A percentile compares a stretch with the other conserved stretches of the same genome.
These are phyloP conservation scores for Drosophila rhopaloa DNA, from an alignment of 1,140 invertebrate species.

Conservation along the genomic window DNA sequence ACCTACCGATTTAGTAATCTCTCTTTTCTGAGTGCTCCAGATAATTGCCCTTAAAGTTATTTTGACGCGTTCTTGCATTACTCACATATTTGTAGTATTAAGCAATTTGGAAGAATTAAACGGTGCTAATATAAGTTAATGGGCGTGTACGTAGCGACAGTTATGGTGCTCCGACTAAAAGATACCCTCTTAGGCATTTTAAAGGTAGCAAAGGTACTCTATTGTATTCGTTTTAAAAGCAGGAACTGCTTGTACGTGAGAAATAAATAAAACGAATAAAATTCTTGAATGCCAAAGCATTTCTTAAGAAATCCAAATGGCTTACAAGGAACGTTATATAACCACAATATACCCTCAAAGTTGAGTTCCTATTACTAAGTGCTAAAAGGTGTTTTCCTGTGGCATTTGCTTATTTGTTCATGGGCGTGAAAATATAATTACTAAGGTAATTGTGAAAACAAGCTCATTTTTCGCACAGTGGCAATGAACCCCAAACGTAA, in stretches of 20 bases:
- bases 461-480: slow-evolving; percentile 17
- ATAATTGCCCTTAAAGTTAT: slow-evolving; percentile 19
- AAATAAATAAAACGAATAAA: background rate
- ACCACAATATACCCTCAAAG: background rate
- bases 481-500: slow-evolving; percentile 40
- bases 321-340: background rate
- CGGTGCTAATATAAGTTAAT: slow-evolving; percentile 20
- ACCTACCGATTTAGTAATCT: too few relatives aligned
- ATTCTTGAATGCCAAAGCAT: too few relatives aligned
- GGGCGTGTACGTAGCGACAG: background rate
- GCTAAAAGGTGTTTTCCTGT: slow-evolving; percentile 18
- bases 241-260: background rate
- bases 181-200: background rate
- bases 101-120: slow-evolving; percentile 30
- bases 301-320: background rate
- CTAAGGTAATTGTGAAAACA: slow-evolving; percentile 36
- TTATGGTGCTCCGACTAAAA: background rate
- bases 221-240: background rate
- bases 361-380: background rate
- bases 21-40: slow-evolving; percentile 9
- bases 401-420: slow-evolving; percentile 34
- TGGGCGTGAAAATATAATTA: slow-evolving; percentile 54
- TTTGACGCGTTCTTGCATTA: slow-evolving; percentile 26
- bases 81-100: slow-evolving; percentile 32
- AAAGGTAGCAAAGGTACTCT: too few relatives aligned